These are phyloP conservation scores for Listronotus bonariensis DNA, from an alignment of 1,140 invertebrate species.

Conservation along the genomic window DNA sequence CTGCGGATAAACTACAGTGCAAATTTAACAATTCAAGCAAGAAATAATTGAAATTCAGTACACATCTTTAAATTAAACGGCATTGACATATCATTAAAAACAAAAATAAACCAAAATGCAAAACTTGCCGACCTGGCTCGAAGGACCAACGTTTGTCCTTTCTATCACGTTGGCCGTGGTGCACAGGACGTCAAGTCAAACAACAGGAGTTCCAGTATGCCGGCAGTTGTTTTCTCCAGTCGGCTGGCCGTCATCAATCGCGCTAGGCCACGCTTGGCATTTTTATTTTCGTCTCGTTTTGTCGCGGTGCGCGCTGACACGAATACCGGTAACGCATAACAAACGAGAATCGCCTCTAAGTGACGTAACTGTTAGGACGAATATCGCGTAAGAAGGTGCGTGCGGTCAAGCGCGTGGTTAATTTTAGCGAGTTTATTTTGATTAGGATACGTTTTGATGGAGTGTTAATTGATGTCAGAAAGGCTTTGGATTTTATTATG, in stretches of 20 bases:
- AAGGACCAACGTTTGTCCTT: conserved; percentile 13
- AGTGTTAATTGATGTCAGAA: conserved; percentile 22
- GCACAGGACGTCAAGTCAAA: conserved; percentile 7
- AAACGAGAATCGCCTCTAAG: background rate
- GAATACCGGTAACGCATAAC: conserved; percentile 7
- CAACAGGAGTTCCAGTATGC: conserved; percentile 10
- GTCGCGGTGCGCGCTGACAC: conserved; percentile 15
- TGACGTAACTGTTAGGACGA: background rate
- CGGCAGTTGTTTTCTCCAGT: conserved; percentile 22
- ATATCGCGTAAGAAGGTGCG: conserved; percentile 14
- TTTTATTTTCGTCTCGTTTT: conserved; percentile 2
- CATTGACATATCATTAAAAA: conserved; percentile 8
- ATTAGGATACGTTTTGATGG: conserved; percentile 31
- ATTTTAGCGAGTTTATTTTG: conserved; percentile 46
- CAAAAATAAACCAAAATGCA: background rate
- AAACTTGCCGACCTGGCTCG: background rate
- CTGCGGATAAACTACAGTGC: background rate
- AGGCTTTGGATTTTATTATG: background rate
- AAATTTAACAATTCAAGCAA: background rate
- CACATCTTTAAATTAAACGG: conserved; percentile 1
- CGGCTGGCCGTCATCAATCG: conserved; percentile 21
- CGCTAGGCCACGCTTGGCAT: conserved; percentile 10
- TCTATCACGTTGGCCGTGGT: conserved; percentile 3
- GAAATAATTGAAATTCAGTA: background rate
- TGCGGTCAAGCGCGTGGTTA: conserved; percentile 10